Conservation (phyloP, 2,797 vertebrate species). For the Leptatherina wallacei region DNA sequence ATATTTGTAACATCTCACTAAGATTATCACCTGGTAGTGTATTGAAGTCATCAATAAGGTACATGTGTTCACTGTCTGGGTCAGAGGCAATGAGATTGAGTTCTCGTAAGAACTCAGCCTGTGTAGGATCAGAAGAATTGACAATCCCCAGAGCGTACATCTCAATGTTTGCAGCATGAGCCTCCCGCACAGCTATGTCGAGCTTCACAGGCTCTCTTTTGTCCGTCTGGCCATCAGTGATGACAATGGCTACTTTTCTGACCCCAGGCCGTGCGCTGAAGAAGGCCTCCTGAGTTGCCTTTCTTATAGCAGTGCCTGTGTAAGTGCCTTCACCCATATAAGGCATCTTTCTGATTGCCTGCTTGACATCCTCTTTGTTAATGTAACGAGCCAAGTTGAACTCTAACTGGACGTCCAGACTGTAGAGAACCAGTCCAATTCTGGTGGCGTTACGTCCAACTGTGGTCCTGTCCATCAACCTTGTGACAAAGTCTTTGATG, state of each 20-base stretch:
- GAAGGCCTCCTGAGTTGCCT: conserved; percentile 92
- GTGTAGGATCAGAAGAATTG: conserved; percentile 89
- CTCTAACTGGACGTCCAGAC: conserved; percentile 88
- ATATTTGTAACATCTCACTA: conserved; percentile 5
- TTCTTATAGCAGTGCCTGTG: conserved; percentile 91
- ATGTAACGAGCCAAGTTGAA: conserved; percentile 88
- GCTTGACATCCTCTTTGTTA: conserved; percentile 87
- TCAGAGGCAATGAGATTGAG: conserved; percentile 93
- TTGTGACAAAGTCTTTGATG: conserved; percentile 92
- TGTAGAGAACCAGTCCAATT: conserved; percentile 91
- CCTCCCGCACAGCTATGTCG: conserved; percentile 88
- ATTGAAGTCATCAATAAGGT: conserved; percentile 93
- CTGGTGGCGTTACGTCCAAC: conserved; percentile 91
- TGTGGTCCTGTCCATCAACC: conserved; percentile 90
- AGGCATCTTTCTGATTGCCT: conserved; percentile 88
- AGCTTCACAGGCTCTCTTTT: conserved; percentile 90
- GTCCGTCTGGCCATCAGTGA: conserved; percentile 92
- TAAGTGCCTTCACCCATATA: conserved; percentile 95
- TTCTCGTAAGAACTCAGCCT: conserved; percentile 88
- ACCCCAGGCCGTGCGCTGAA: conserved; percentile 87
- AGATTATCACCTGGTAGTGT: conserved; percentile 86
- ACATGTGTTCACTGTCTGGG: conserved; percentile 92
- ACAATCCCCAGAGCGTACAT: conserved; percentile 93
- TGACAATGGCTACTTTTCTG: conserved; percentile 91
- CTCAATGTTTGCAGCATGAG: conserved; percentile 91